These are phyloP conservation scores for Pherbina coryleti DNA, from an alignment of 2,888 invertebrate species.

Conservation along the genomic window DNA sequence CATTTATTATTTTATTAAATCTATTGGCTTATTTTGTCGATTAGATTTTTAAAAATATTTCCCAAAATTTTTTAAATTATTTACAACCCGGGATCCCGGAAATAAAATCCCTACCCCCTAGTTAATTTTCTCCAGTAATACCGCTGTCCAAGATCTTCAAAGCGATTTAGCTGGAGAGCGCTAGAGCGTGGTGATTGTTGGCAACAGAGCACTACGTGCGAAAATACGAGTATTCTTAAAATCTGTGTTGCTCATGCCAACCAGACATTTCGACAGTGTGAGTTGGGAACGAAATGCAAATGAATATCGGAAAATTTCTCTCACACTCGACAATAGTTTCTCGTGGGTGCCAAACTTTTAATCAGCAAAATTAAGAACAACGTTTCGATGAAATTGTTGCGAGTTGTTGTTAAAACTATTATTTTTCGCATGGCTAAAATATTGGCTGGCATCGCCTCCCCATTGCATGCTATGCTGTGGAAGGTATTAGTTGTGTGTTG, in stretches of 20 bases:
- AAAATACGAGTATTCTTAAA: not conserved
- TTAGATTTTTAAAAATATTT: too few species aligned
- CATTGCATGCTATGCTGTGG: slow-evolving; percentile 50
- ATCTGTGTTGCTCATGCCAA: not conserved
- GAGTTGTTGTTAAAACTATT: too few species aligned
- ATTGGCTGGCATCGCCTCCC: slow-evolving; percentile 32
- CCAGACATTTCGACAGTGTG: not conserved
- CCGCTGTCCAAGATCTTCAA: too few species aligned
- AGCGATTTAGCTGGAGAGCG: not conserved
- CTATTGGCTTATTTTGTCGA: too few species aligned
- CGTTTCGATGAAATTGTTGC: slow-evolving; percentile 9
- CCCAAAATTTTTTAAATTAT: too few species aligned
- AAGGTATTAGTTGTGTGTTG: slow-evolving; percentile 60
- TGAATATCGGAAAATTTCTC: slow-evolving; percentile 4
- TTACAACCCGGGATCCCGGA: too few species aligned
- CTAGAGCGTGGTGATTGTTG: not conserved
- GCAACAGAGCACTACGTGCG: not conserved
- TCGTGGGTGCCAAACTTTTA: not conserved
- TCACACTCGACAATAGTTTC: not conserved
- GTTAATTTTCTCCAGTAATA: too few species aligned
- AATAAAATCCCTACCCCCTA: too few species aligned
- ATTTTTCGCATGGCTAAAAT: not conserved
- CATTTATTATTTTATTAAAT: too few species aligned
- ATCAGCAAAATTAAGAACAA: not conserved
- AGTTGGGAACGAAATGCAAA: not conserved